Percentiles rank a stretch among this genome's conserved stretches.
phyloP scores from a whole-genome alignment of 1,140 invertebrate species.

The Macrobrachium nipponense region DNA sequence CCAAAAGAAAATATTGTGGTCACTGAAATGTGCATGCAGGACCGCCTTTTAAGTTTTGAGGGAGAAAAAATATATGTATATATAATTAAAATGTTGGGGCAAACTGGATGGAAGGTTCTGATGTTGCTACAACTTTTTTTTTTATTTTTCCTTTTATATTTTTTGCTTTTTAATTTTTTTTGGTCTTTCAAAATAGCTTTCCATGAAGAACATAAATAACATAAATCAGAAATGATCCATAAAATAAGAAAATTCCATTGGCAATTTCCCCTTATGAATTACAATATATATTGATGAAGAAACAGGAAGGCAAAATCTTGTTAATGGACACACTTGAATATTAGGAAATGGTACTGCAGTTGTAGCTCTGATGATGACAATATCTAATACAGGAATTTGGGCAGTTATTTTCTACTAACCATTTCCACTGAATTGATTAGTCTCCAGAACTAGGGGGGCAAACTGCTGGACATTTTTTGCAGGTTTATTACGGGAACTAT shows the following conservation, averaged over 20 bases:
- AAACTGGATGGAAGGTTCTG: slow-evolving; percentile 60
- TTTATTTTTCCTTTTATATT: slow-evolving; percentile 38
- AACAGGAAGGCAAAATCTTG: slow-evolving; percentile 61
- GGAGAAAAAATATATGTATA: slow-evolving; percentile 59
- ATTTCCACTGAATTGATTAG: slow-evolving; percentile 61
- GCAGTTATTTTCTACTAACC: slow-evolving; percentile 60
- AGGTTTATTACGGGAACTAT: slow-evolving; percentile 58
- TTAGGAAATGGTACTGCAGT: slow-evolving; percentile 56
- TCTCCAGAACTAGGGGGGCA: slow-evolving; percentile 61
- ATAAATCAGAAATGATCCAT: background rate
- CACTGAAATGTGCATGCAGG: slow-evolving; percentile 61
- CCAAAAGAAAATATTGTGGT: slow-evolving; percentile 61
- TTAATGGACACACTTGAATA: slow-evolving; percentile 59
- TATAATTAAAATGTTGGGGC: slow-evolving; percentile 49
- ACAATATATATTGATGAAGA: slow-evolving; percentile 53
- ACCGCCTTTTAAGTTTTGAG: slow-evolving; percentile 43
- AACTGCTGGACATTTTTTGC: slow-evolving; percentile 56
- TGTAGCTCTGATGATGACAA: slow-evolving; percentile 50
- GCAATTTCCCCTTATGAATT: slow-evolving; percentile 58
- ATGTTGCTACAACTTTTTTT: slow-evolving; percentile 46
- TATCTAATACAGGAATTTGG: slow-evolving; percentile 61
- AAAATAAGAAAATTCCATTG: slow-evolving; percentile 61
- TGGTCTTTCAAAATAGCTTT: too few species aligned
- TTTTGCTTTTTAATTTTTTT: background rate
- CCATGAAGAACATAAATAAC: too few species aligned